phyloP scores from a whole-genome alignment of 2,888 invertebrate genomes.

The Fragum fragum region DNA sequence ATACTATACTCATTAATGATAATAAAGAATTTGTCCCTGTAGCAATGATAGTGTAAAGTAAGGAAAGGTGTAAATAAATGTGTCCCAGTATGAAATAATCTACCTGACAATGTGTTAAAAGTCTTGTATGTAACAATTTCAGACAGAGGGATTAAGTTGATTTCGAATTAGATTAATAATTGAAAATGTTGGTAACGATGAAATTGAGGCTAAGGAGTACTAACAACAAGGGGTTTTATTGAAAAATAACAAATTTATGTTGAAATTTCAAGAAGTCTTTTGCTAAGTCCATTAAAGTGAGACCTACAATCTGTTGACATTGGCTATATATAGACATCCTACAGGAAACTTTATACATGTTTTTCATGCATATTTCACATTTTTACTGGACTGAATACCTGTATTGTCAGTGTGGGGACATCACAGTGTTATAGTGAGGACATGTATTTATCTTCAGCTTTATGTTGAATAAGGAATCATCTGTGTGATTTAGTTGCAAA shows the following conservation, averaged over 20 bases:
- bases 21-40: background rate
- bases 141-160: no score
- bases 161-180: background rate
- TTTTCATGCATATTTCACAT: conserved; percentile 25
- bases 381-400: conserved; percentile 21
- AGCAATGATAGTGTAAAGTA: background rate
- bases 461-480: no score
- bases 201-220: background rate
- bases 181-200: no score
- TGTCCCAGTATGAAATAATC: background rate
- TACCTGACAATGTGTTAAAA: conserved; percentile 2
- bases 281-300: background rate
- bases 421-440: no score
- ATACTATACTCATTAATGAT: no score
- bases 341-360: conserved; percentile 10
- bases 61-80: background rate
- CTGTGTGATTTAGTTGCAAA: no score
- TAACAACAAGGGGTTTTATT: no score
- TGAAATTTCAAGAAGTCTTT: no score
- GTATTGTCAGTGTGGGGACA: background rate
- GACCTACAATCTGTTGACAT: conserved; percentile 18
- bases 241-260: background rate
- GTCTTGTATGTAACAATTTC: no score
- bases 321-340: conserved; percentile 2
- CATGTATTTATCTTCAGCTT: no score